These are phyloP conservation scores for Spheniscus mendiculus DNA, from an alignment of 2,113 vertebrate genomes.

Conservation along the genomic window DNA sequence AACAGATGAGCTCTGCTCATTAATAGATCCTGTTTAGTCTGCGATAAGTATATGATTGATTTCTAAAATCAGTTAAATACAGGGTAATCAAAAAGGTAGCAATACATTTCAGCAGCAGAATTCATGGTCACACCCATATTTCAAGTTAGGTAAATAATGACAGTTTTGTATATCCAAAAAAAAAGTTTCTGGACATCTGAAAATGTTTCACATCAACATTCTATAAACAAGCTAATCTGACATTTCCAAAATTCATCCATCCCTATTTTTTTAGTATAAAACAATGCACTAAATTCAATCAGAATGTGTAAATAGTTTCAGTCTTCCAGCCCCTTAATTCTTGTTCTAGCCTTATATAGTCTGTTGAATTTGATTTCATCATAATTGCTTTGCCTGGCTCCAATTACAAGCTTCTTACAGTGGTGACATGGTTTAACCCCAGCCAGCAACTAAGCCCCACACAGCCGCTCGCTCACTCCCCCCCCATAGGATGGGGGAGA, in stretches of 20 bases:
- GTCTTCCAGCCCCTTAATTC: background rate
- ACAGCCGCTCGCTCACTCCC: too few relatives aligned
- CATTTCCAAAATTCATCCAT: background rate
- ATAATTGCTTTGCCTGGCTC: background rate
- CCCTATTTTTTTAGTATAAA: background rate
- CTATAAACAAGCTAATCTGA: background rate
- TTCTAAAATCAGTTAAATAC: background rate
- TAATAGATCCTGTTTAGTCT: background rate
- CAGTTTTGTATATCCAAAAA: background rate
- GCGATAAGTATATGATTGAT: background rate
- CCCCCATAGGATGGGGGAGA: too few relatives aligned
- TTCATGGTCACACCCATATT: background rate
- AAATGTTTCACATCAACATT: background rate
- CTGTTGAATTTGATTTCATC: background rate
- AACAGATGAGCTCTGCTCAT: background rate
- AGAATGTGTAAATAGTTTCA: background rate
- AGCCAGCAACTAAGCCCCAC: too few relatives aligned
- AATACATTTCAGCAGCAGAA: background rate
- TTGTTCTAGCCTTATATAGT: background rate
- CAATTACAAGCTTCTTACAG: background rate
- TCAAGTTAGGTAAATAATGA: background rate
- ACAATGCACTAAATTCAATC: background rate
- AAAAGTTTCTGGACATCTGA: background rate
- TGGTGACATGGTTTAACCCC: too few relatives aligned
- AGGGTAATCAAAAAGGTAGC: background rate